phyloP scores from a whole-genome alignment of 2,888 invertebrate species.

The Coremacera marginata region DNA sequence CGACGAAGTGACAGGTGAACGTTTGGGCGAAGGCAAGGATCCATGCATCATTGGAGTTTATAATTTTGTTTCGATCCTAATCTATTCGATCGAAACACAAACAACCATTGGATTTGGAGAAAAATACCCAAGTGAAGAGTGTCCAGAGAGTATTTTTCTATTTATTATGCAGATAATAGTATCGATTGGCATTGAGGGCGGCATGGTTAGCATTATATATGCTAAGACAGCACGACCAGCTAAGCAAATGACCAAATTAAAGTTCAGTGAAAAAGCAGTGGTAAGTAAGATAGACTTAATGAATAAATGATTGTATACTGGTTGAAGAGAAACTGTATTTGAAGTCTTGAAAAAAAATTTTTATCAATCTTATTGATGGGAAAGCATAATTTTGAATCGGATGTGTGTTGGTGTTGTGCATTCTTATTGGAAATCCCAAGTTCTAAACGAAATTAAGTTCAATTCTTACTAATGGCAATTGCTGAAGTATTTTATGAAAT shows the following conservation, averaged over 20 bases:
- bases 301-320: too few relatives aligned
- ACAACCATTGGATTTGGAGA: conserved; percentile 87
- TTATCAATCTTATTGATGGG: too few relatives aligned
- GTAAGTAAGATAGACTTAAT: conserved; percentile 67
- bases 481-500: too few relatives aligned
- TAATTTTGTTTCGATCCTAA: conserved; percentile 76
- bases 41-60: conserved; percentile 74
- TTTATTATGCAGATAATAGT: conserved; percentile 85
- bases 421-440: too few relatives aligned
- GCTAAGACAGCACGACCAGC: conserved; percentile 85
- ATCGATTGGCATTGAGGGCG: conserved; percentile 73
- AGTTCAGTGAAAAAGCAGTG: conserved; percentile 83
- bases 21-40: conserved; percentile 68
- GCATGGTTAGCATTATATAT: conserved; percentile 77
- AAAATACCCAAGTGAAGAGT: conserved; percentile 84
- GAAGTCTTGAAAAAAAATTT: too few relatives aligned
- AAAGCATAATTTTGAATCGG: too few relatives aligned
- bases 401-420: too few relatives aligned
- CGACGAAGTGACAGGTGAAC: conserved; percentile 69
- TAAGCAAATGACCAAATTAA: conserved; percentile 80
- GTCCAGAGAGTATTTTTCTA: conserved; percentile 85
- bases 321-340: too few relatives aligned
- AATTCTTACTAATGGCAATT: too few relatives aligned
- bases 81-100: conserved; percentile 91
- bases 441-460: too few relatives aligned